Evolutionary conservation across 2,113 vertebrate genomes (phyloP).

Genomic region (Salminus brasiliensis): DNA sequence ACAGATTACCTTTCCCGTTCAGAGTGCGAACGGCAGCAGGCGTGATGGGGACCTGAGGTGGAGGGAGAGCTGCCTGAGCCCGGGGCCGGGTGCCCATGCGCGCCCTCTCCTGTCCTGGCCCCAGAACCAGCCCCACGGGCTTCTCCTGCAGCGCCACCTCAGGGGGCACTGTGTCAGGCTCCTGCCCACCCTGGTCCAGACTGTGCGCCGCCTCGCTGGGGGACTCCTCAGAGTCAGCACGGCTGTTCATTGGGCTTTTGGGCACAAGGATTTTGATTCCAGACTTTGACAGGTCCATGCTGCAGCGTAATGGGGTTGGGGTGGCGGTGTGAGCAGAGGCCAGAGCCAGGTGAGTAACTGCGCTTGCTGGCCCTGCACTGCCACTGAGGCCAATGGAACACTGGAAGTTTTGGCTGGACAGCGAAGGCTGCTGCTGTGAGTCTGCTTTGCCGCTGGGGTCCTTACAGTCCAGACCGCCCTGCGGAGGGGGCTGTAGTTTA

Average conservation of each 20-base stretch:
- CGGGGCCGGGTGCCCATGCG: conserved; percentile 94
- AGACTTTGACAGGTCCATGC: conserved; percentile 89
- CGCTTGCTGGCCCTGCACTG: conserved; percentile 18
- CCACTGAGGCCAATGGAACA: conserved; percentile 60
- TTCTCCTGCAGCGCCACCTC: conserved; percentile 91
- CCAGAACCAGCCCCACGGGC: conserved; percentile 81
- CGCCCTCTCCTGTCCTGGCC: conserved; percentile 89
- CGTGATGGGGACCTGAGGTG: conserved; percentile 80
- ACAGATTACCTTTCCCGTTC: conserved; percentile 82
- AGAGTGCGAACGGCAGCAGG: conserved; percentile 81
- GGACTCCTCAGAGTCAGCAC: conserved; percentile 85
- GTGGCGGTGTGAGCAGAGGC: conserved; percentile 50
- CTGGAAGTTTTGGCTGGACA: conserved; percentile 77
- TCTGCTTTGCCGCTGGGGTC: conserved; percentile 72
- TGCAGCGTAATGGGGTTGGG: conserved; percentile 81
- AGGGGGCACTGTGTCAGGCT: conserved; percentile 86
- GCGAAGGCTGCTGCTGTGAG: conserved; percentile 71
- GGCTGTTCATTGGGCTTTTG: conserved; percentile 91
- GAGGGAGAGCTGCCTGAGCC: conserved; percentile 78
- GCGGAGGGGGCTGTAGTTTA: conserved; percentile 41
- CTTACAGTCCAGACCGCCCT: not conserved
- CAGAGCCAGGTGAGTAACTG: conserved; percentile 47
- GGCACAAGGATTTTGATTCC: conserved; percentile 98
- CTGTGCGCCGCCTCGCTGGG: conserved; percentile 87
- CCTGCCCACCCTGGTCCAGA: conserved; percentile 84